phyloP scores from a whole-genome alignment of 2,888 invertebrate species.

The Cerceris rybyensis region DNA sequence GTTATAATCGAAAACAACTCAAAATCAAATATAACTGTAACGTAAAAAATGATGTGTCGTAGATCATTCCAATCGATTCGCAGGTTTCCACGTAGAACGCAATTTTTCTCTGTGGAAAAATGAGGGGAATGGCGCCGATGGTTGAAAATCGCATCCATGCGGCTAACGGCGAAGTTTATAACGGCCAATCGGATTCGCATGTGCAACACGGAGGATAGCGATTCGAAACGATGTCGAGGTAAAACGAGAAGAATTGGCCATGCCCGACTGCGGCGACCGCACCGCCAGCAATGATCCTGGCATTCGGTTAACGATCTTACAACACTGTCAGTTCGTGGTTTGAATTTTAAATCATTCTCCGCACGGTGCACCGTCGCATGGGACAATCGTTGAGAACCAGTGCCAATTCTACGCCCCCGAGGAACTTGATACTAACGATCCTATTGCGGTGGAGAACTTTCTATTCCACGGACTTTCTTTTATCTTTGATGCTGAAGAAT shows the following conservation, averaged over 20 bases:
- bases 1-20: too few species aligned
- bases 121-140: conserved; percentile 6
- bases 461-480: conserved; percentile 5
- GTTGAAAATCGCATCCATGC: conserved; percentile 35
- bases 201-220: conserved; percentile 39
- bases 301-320: conserved; percentile 69
- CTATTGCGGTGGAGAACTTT: conserved; percentile 28
- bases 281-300: conserved; percentile 53
- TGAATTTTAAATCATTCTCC: conserved; percentile 65
- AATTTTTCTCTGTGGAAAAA: conserved; percentile 14
- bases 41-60: too few species aligned
- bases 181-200: conserved; percentile 40
- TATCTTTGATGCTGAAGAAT: background rate
- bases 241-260: conserved; percentile 54
- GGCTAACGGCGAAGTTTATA: conserved; percentile 46
- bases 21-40: too few species aligned
- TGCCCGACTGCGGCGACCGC: conserved; percentile 31
- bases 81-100: background rate
- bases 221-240: conserved; percentile 46
- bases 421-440: conserved; percentile 54
- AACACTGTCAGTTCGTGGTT: conserved; percentile 60
- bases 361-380: background rate
- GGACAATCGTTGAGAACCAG: conserved; percentile 28
- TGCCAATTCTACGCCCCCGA: conserved; percentile 33
- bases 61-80: too few species aligned